Base-by-base conservation (phyloP, 64 coral and sea anemone species). In the Pocillopora damicornis region DNA sequence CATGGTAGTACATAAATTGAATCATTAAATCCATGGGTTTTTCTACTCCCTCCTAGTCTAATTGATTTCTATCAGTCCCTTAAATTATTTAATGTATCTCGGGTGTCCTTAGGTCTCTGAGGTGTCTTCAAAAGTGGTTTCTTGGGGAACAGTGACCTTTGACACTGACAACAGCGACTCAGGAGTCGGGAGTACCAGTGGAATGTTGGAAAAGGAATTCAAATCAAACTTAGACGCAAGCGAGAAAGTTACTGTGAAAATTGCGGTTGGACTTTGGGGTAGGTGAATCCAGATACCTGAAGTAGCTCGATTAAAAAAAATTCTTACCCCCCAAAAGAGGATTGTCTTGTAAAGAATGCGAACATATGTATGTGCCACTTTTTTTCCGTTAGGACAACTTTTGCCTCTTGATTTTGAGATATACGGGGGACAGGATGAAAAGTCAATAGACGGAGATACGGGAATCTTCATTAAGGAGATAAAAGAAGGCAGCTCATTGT, bases 351-450 rank as follows among this genome's bases (percentile, higher is more conserved):
- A 16, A 22, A 7, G 18, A 5, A 71, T 23, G 7, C 25, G 1
- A 8, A 1, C 25, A 71, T 86, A 87, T 34, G 0, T 0, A 25
- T 75, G 14, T 75, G 6, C 3, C 7, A 51, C 7, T 42, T 13
- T 63, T 82, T 15, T 25, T 35, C n/a, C 26, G 35, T 35, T 16
- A 91, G 89, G 89, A 26, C 58, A 76, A 26, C 59, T 91, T 57
- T 60, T 74, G 1, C 80, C 81, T 35, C 57, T 67, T 91, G 80
- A 83, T n/a, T 91, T 91, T 66, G 73, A 64, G 22, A 34, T 91
- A 25, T 62, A 37, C 16, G 89, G 81, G 77, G 89, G 89, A 69
- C 89, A 74, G 34, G 62, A 91, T 79, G 83, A 91, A 18, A 35
- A 17, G 15, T 57, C 61, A 71, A 35, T 23, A 18, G 45, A 69